These are phyloP conservation scores for Dugesia japonica DNA, from an alignment of 2,888 invertebrate genomes.

Conservation along the genomic window DNA sequence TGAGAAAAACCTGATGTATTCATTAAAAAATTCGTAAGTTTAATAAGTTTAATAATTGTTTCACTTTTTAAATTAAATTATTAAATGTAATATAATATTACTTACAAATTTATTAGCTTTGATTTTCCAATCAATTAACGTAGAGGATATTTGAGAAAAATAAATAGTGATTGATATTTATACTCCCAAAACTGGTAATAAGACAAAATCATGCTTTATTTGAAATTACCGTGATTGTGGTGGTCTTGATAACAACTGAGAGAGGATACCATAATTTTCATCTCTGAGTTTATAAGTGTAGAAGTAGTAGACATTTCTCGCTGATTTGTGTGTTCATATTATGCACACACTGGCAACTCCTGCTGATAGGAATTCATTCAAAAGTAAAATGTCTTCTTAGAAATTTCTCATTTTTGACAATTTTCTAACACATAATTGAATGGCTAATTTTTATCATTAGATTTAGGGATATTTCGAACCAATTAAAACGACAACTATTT, in stretches of 20 bases:
- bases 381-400: constrained; percentile 16
- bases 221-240: constrained; percentile 8
- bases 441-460: constrained; percentile 20
- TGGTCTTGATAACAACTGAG: constrained; percentile 16
- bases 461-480: not conserved
- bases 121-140: not conserved
- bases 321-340: constrained; percentile 15
- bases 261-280: constrained; percentile 5
- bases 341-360: not conserved
- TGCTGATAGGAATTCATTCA: constrained; percentile 11
- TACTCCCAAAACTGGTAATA: constrained; percentile 13
- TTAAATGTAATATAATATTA: not conserved
- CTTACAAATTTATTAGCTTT: constrained; percentile 15
- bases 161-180: constrained; percentile 16
- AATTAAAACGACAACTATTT: not conserved
- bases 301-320: not conserved
- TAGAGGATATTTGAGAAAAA: not conserved
- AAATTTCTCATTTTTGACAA: constrained; percentile 11
- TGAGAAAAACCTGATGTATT: no score
- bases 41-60: no score
- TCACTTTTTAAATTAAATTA: not conserved
- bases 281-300: constrained; percentile 14
- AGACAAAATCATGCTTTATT: constrained; percentile 16
- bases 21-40: no score
- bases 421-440: constrained; percentile 14